Conservation (phyloP, 2,888 invertebrate species). For the Pseudococcus jackbeardsleyi region DNA sequence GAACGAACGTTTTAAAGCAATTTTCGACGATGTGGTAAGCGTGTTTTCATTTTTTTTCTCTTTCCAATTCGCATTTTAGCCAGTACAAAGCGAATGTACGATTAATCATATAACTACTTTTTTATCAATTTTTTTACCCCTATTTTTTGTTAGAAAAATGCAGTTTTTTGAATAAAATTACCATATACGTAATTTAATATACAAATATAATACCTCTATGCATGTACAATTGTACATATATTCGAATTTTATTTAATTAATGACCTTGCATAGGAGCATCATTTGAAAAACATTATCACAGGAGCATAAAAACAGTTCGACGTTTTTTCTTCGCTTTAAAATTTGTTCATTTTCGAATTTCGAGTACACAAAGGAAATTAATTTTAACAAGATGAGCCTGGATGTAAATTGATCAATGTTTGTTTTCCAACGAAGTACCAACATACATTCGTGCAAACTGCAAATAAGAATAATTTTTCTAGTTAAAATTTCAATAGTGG, state of each 20-base stretch:
- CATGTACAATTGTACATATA: not conserved
- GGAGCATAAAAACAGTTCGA: not conserved
- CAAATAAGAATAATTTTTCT: not conserved
- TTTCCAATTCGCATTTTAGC: not conserved
- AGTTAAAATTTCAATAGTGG: not conserved
- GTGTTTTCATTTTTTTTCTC: not conserved
- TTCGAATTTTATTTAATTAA: not conserved
- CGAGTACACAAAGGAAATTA: not conserved
- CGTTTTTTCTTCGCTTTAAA: not conserved
- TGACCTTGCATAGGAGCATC: not conserved
- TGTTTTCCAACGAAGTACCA: not conserved
- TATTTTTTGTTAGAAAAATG: not conserved
- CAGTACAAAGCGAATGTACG: too few species aligned
- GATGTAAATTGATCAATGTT: not conserved
- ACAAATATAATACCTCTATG: not conserved
- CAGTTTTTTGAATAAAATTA: too few species aligned
- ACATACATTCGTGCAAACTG: not conserved
- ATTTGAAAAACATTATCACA: not conserved
- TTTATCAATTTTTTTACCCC: not conserved
- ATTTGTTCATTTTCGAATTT: not conserved
- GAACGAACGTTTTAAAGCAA: constrained; percentile 66
- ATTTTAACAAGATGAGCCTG: not conserved
- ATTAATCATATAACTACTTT: not conserved
- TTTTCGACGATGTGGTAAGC: constrained; percentile 66
- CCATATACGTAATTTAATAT: too few species aligned